Percentiles rank a stretch among this genome's conserved stretches.
Evolutionary conservation across 2,113 vertebrate species (phyloP).

Genomic region (Rhinopomastus cyanomelas): DNA sequence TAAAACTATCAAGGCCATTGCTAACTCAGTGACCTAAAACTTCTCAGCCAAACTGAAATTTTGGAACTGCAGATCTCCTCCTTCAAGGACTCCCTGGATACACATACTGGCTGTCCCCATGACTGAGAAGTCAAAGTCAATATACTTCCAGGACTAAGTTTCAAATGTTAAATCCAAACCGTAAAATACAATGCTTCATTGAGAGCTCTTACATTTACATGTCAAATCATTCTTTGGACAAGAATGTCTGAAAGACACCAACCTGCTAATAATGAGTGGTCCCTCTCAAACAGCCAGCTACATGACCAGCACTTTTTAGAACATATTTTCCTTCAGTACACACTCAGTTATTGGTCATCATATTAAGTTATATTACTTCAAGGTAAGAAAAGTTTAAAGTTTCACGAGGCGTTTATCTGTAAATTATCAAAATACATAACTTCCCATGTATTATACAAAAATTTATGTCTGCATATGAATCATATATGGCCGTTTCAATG

Average conservation of each 20-base stretch:
- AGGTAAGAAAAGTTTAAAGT: not conserved
- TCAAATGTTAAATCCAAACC: not conserved
- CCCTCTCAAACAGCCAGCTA: not conserved
- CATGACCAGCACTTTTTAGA: not conserved
- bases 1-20: not conserved
- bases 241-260: rapidly evolving
- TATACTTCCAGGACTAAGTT: not conserved
- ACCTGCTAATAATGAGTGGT: not conserved
- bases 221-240: not conserved
- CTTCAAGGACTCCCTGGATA: not conserved
- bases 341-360: not conserved
- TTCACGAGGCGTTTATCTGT: not conserved
- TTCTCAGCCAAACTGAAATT: not conserved
- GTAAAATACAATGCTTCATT: not conserved
- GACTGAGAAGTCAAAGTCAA: not conserved
- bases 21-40: not conserved
- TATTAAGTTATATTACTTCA: not conserved
- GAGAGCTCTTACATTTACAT: not conserved
- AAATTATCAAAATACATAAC: not conserved
- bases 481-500: not conserved
- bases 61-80: not conserved
- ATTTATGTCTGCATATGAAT: not conserved
- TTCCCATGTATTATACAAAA: not conserved
- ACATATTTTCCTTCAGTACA: not conserved
- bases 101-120: too few relatives aligned